Evolutionary conservation across 1,140 invertebrate genomes (phyloP), one percentile per base, ranked within the genome.

Genomic region (Pissodes strobi): DNA sequence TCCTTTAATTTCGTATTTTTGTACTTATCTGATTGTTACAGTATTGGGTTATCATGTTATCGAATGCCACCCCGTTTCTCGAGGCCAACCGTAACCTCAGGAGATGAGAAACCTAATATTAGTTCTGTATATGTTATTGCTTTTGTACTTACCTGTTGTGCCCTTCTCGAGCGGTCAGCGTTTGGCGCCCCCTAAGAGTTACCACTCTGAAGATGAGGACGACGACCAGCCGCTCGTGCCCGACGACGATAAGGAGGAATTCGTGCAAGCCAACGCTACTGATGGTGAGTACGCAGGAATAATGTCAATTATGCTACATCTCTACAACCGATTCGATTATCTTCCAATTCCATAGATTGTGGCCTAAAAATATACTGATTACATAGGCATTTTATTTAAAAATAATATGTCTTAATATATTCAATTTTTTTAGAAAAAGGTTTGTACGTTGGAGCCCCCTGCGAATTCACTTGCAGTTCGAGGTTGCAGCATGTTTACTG

Each of bases 361-460:
- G n/a, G n/a, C n/a, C n/a, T n/a, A n/a, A n/a, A n/a, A n/a, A n/a
- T n/a, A n/a, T n/a, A n/a, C n/a, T n/a, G n/a, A n/a, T n/a, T n/a
- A n/a, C n/a, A n/a, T n/a, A n/a, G n/a, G n/a, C n/a, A n/a, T n/a
- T n/a, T n/a, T n/a, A n/a, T n/a, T n/a, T n/a, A n/a, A n/a, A n/a
- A n/a, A n/a, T n/a, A n/a, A n/a, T n/a, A n/a, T n/a, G n/a, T n/a
- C n/a, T n/a, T n/a, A n/a, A n/a, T n/a, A n/a, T n/a, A n/a, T n/a
- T n/a, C n/a, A n/a, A n/a, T 67, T 60, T 66, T 80, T 82, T 22
- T 75, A 88, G 87, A 85, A 65, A 83, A 85, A 70, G 89, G 89
- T 62, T 85, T 85, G 77, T 89, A 85, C 76, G 79, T 92, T 74
- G 90, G 90, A 52, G 87, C 88, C n/a, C 85, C 87, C 27, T 92